Evolutionary conservation across 1,140 invertebrate species (phyloP), one percentile per base, ranked within the genome.

Genomic region (Zaprionus taronus): DNA sequence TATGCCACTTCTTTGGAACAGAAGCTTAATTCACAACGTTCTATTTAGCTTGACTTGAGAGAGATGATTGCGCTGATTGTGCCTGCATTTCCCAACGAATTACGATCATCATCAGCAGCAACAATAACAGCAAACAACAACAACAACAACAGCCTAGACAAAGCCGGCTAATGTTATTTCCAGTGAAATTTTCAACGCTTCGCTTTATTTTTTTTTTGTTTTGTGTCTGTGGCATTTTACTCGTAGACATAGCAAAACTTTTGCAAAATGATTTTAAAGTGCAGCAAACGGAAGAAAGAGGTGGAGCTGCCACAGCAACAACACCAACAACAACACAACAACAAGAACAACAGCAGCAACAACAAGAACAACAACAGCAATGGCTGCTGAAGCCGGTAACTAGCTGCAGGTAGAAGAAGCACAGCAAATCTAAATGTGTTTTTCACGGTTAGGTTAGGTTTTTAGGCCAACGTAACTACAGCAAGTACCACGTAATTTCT

Each of bases 241-340:
- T 61, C 15, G 70, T 38, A 58, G 71, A 49, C 34, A 67, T 31
- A 26, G 70, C 75, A 75, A 82, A 77, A 72, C 55, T 75, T 75
- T 65, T 80, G 63, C 73, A 87, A 87, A 87, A 87, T 87, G 77
- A 89, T 87, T 87, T 87, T 80, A 80, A 89, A 87, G 81, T 86
- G 84, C 84, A 83, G 61, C 83, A 71, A 67, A 73, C 71, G 44
- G 62, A 36, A 49, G 70, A 67, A 80, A 66, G 76, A 81, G 83
- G 83, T 87, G 83, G 83, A 77, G 82, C 20, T 82, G 80, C 66
- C 64, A 68, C 62, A 69, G 68, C 68, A 62, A 62, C 61, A 84
- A 71, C 41, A 76, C 63, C 55, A 57, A 61, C 47, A 75, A 22
- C 55, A 60, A 34, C 44, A 65, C 31, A 57, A 38, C 20, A 63